Percentiles rank a stretch among this genome's conserved stretches.
Conservation (phyloP, 2,888 invertebrate species). For the Mythimna vitellina region DNA sequence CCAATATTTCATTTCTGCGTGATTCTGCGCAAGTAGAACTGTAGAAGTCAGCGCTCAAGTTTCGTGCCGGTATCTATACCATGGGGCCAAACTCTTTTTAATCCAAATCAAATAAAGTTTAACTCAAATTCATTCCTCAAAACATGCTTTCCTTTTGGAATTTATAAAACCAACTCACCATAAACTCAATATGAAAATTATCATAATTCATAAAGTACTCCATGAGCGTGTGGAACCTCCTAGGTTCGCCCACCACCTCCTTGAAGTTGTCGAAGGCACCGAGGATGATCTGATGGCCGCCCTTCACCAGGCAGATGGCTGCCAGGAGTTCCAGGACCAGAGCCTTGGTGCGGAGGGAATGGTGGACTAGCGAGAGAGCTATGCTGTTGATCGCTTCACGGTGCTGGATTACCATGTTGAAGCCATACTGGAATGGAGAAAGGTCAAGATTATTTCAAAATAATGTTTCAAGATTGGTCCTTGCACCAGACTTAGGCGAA, state of each 20-base stretch:
- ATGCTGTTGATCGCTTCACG: conserved; percentile 99
- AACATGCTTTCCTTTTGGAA: no score
- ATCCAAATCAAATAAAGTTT: no score
- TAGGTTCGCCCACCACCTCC: conserved; percentile 95
- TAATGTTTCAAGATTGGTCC: no score
- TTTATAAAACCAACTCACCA: conserved; percentile 91
- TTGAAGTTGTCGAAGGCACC: conserved; percentile 99
- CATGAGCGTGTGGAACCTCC: conserved; percentile 99
- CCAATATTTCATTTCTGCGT: no score
- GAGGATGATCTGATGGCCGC: conserved; percentile 99
- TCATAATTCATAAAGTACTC: conserved; percentile 99
- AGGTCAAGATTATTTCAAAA: neutral
- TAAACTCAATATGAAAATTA: conserved; percentile 99
- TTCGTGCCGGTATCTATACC: no score
- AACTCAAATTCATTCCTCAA: no score
- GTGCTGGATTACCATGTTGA: conserved; percentile 99
- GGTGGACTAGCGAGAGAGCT: conserved; percentile 98
- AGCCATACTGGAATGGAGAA: conserved; percentile 94
- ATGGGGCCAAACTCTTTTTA: no score
- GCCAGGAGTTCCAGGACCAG: conserved; percentile 98
- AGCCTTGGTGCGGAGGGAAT: conserved; percentile 98
- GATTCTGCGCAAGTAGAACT: no score
- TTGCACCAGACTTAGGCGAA: no score
- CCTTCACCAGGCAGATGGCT: conserved; percentile 99
- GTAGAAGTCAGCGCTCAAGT: no score